Conservation (phyloP, 2,888 invertebrate genomes). For the Parnassius orleans region DNA sequence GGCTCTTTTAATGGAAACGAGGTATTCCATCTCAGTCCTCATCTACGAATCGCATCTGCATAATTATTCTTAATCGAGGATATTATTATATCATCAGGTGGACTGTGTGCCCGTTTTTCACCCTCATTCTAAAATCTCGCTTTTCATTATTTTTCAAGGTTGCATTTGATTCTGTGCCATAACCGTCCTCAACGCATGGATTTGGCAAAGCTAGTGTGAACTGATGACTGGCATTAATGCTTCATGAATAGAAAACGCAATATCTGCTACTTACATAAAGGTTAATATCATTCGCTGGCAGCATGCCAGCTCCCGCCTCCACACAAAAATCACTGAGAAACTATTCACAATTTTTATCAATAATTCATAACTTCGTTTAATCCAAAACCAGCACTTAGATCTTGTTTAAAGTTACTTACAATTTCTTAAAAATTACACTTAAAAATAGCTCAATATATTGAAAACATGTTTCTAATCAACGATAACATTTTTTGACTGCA, state of each 20-base stretch:
- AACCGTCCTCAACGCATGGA: conserved; percentile 1
- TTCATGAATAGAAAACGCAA: conserved; percentile 20
- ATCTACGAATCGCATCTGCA: too few relatives aligned
- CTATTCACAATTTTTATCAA: conserved; percentile 16
- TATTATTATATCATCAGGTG: too few relatives aligned
- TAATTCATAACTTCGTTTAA: conserved; percentile 8
- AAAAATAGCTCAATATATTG: not conserved
- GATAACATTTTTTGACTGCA: conserved; percentile 1
- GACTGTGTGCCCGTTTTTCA: too few relatives aligned
- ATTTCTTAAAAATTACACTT: not conserved
- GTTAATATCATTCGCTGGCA: conserved; percentile 20
- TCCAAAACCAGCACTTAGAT: not conserved
- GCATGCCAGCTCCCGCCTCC: conserved; percentile 13
- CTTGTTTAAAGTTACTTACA: not conserved
- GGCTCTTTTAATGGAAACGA: too few relatives aligned
- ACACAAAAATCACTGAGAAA: conserved; percentile 10
- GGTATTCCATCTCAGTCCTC: too few relatives aligned
- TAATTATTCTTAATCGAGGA: too few relatives aligned
- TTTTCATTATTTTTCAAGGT: not conserved
- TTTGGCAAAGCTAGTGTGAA: conserved; percentile 17
- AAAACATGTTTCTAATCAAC: not conserved
- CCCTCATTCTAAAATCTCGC: too few relatives aligned
- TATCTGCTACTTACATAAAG: conserved; percentile 24
- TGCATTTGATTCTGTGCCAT: too few relatives aligned
- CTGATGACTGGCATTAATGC: conserved; percentile 20